A percentile compares a stretch with the other conserved stretches of the same genome.
phyloP scores from a whole-genome alignment of 2,888 invertebrate species.

The Spicauda simplicius region DNA sequence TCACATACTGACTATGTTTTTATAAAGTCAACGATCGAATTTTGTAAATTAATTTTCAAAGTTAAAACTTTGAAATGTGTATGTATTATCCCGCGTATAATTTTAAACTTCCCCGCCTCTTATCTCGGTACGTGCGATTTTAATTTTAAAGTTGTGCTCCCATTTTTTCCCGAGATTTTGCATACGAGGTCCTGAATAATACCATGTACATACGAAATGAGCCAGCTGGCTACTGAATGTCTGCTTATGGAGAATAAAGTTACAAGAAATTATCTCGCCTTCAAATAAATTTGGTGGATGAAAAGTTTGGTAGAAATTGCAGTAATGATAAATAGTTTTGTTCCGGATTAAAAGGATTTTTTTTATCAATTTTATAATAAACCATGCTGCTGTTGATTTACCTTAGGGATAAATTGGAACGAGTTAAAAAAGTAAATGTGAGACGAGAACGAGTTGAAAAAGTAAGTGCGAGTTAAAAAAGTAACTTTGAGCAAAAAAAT shows the following conservation, averaged over 20 bases:
- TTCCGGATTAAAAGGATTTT: not conserved
- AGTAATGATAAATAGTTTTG: not conserved
- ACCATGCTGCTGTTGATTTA: no score
- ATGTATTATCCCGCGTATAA: slow-evolving; percentile 40
- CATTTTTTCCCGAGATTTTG: slow-evolving; percentile 58
- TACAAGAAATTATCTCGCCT: slow-evolving; percentile 7
- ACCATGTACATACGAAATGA: slow-evolving; percentile 32
- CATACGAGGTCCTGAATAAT: slow-evolving; percentile 40
- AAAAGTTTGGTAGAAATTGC: not conserved
- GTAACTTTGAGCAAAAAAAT: no score
- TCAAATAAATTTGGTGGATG: slow-evolving; percentile 22
- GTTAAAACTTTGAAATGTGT: not conserved
- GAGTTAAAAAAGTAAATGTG: no score
- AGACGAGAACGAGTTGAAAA: no score
- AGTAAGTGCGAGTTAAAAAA: no score
- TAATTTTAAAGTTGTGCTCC: slow-evolving; percentile 58
- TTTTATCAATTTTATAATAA: no score
- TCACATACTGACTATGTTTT: no score
- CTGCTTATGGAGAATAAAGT: slow-evolving; percentile 25
- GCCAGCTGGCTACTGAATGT: slow-evolving; percentile 29
- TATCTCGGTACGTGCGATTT: slow-evolving; percentile 51
- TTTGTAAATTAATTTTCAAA: not conserved
- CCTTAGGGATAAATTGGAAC: no score
- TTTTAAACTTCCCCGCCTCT: slow-evolving; percentile 49
- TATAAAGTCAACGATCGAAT: no score